Percentiles rank a stretch among this genome's conserved stretches.
phyloP scores from a whole-genome alignment of 2,797 vertebrate genomes.

The Botia kubotai region DNA sequence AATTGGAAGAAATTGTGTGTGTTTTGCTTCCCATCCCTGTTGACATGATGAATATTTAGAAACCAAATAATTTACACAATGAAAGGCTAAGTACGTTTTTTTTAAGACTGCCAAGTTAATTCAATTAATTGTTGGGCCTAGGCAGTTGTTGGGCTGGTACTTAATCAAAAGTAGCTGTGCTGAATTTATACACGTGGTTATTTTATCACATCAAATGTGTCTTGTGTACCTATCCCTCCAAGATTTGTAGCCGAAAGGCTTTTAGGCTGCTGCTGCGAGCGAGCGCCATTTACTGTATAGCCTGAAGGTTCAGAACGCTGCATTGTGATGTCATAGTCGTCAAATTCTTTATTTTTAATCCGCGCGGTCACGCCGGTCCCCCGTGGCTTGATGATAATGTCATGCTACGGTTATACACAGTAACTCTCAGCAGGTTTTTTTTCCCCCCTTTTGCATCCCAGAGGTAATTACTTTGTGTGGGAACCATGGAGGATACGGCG shows the following conservation, averaged over 20 bases:
- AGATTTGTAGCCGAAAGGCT: background rate
- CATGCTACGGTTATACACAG: conserved; percentile 1
- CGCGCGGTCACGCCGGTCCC: background rate
- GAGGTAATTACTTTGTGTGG: conserved; percentile 44
- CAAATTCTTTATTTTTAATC: background rate
- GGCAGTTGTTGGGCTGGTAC: too few relatives aligned
- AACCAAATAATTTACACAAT: too few relatives aligned
- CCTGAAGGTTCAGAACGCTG: background rate
- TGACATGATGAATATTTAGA: too few relatives aligned
- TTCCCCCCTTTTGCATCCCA: background rate
- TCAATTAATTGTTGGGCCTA: too few relatives aligned
- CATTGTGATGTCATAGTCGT: conserved; percentile 1
- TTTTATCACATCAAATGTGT: background rate
- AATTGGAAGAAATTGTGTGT: too few relatives aligned
- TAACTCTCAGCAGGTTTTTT: conserved; percentile 1
- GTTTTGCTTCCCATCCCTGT: too few relatives aligned
- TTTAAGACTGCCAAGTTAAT: too few relatives aligned
- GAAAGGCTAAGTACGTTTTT: too few relatives aligned
- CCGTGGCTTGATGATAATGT: background rate
- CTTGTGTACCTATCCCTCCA: background rate
- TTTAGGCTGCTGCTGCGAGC: background rate
- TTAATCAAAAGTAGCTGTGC: background rate
- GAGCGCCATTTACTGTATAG: background rate
- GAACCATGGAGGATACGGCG: conserved; percentile 18
- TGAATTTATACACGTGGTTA: background rate